A percentile compares a stretch with the other conserved stretches of the same genome.
Evolutionary conservation across 2,113 vertebrate species (phyloP).

Genomic region (Tringa solitaria): DNA sequence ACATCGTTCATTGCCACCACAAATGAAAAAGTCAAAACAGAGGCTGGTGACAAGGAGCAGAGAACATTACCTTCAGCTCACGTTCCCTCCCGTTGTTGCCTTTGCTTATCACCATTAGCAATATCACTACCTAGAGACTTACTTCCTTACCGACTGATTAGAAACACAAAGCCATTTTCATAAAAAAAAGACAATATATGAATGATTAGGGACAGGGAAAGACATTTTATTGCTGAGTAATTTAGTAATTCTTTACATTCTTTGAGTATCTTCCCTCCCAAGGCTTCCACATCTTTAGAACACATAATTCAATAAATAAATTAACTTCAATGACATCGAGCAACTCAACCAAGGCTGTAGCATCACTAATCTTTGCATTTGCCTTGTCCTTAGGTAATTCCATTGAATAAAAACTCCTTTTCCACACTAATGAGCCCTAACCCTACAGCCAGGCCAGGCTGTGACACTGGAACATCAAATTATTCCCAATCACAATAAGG

Average conservation of each 20-base stretch:
- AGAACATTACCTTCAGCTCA: neutral
- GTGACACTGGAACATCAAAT: neutral
- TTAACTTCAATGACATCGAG: neutral
- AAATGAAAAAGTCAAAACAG: slow-evolving; percentile 5
- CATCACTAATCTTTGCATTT: neutral
- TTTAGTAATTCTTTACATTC: neutral
- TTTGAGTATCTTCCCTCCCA: neutral
- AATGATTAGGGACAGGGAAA: neutral
- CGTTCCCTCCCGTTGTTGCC: rapidly evolving
- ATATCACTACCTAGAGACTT: neutral
- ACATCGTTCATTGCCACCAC: neutral
- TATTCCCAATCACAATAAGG: neutral
- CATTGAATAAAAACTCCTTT: neutral
- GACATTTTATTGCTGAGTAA: neutral
- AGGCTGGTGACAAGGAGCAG: slow-evolving; percentile 10
- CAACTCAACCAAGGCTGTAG: neutral
- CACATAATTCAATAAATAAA: neutral
- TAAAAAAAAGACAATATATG: neutral
- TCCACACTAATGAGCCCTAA: neutral
- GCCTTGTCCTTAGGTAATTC: neutral
- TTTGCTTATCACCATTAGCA: slow-evolving; percentile 21
- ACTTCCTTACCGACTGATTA: neutral
- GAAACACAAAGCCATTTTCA: slow-evolving; percentile 5
- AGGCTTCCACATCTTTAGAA: neutral
- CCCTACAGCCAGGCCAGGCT: neutral